These are phyloP conservation scores for Podargus strigoides DNA, from an alignment of 2,797 vertebrate genomes.

Conservation along the genomic window DNA sequence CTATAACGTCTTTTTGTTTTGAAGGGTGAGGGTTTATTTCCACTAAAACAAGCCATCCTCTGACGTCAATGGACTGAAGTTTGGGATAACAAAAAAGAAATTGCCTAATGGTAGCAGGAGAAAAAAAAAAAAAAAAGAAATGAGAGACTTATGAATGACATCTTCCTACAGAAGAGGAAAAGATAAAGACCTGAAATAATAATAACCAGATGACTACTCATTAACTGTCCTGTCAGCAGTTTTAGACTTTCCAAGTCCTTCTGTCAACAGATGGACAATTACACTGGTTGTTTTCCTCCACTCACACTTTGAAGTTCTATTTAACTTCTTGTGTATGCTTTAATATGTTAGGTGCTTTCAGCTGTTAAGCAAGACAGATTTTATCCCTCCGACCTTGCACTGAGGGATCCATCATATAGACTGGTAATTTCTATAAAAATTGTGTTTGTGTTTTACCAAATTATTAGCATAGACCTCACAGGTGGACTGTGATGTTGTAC, in stretches of 20 bases:
- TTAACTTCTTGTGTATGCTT: neutral
- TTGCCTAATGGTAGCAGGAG: constrained; percentile 4
- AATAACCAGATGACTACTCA: constrained; percentile 61
- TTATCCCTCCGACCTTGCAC: neutral
- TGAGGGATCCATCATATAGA: neutral
- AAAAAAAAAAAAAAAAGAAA: neutral
- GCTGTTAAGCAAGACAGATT: neutral
- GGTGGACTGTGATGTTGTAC: neutral
- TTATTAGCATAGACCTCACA: neutral
- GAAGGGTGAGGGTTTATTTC: constrained; percentile 29
- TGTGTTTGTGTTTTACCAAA: neutral
- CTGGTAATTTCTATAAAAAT: neutral
- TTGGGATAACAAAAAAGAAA: constrained; percentile 54
- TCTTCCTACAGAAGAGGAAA: constrained; percentile 77
- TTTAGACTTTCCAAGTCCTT: constrained; percentile 55
- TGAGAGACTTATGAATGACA: constrained; percentile 63
- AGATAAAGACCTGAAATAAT: constrained; percentile 80
- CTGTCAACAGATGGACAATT: constrained; percentile 62
- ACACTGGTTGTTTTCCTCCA: constrained; percentile 48
- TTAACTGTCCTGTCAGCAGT: constrained; percentile 70
- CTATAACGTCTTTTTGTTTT: constrained; percentile 53
- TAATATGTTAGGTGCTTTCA: neutral
- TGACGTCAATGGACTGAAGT: constrained; percentile 31
- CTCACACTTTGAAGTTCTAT: constrained; percentile 22
- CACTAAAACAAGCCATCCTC: constrained; percentile 24